A percentile compares a stretch with the other conserved stretches of the same genome.
Conservation (phyloP, 2,113 vertebrate genomes). For the Indri indri region DNA sequence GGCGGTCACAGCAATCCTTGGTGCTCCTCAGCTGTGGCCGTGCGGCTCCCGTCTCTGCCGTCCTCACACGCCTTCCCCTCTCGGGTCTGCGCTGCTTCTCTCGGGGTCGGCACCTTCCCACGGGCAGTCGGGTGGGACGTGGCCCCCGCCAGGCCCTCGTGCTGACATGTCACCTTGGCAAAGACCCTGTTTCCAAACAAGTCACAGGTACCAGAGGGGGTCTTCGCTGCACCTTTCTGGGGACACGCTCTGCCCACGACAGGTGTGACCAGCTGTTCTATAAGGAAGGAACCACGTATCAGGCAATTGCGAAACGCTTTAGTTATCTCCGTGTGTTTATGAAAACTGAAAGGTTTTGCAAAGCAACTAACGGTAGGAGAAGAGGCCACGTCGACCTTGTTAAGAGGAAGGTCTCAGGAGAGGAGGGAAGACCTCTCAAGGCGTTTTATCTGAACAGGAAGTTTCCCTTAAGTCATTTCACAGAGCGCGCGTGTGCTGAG, state of each 20-base stretch:
- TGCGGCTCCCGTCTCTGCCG: background rate
- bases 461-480: background rate
- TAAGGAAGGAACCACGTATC: background rate
- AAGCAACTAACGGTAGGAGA: background rate
- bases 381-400: background rate
- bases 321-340: background rate
- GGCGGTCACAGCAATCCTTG: too few relatives aligned
- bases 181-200: background rate
- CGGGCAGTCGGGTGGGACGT: too few relatives aligned
- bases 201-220: background rate
- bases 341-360: background rate
- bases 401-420: background rate
- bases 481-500: too few relatives aligned
- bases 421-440: background rate
- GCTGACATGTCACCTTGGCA: too few relatives aligned
- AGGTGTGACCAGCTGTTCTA: too few relatives aligned
- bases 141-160: too few relatives aligned
- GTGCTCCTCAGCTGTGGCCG: background rate
- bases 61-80: accelerated
- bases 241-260: background rate
- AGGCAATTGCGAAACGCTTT: background rate
- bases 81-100: background rate
- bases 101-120: background rate
- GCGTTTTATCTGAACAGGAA: background rate
- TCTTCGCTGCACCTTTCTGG: background rate